Evolutionary conservation across 2,888 invertebrate genomes (phyloP).

Genomic region (Dione juno): DNA sequence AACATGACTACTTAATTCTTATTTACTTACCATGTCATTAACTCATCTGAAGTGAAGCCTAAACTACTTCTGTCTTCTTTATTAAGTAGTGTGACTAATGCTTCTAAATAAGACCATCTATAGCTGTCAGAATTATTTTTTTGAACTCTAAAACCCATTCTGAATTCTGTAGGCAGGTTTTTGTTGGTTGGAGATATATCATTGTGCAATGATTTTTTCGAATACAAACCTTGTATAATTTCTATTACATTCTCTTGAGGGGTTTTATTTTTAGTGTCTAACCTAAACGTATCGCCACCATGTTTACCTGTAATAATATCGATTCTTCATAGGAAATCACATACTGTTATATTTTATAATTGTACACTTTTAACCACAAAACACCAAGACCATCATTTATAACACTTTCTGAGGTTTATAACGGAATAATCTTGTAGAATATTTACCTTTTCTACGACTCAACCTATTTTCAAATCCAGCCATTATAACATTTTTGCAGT

Average conservation of each 20-base stretch:
- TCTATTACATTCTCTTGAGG: conserved; percentile 86
- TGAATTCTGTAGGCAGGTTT: conserved; percentile 70
- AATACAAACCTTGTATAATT: conserved; percentile 85
- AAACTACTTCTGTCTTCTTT: conserved; percentile 86
- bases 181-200: conserved; percentile 73
- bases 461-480: conserved; percentile 78
- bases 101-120: conserved; percentile 93
- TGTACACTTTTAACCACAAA: conserved; percentile 11
- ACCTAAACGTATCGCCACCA: conserved; percentile 86
- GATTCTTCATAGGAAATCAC: conserved; percentile 37
- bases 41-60: conserved; percentile 90
- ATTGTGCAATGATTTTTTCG: conserved; percentile 69
- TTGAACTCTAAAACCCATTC: conserved; percentile 84
- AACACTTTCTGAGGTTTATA: neutral
- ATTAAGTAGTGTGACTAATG: conserved; percentile 90
- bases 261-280: conserved; percentile 83
- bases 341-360: conserved; percentile 25
- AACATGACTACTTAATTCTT: neutral
- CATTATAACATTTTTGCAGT: conserved; percentile 74
- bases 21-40: conserved; percentile 81
- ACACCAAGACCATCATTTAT: conserved; percentile 22
- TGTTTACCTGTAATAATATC: conserved; percentile 73
- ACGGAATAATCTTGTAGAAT: conserved; percentile 31
- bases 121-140: conserved; percentile 89
- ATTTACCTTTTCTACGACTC: conserved; percentile 79